Evolutionary conservation across 2,797 vertebrate genomes (phyloP), one percentile per base, ranked within the genome.

Genomic region (Linurgus olivaceus): DNA sequence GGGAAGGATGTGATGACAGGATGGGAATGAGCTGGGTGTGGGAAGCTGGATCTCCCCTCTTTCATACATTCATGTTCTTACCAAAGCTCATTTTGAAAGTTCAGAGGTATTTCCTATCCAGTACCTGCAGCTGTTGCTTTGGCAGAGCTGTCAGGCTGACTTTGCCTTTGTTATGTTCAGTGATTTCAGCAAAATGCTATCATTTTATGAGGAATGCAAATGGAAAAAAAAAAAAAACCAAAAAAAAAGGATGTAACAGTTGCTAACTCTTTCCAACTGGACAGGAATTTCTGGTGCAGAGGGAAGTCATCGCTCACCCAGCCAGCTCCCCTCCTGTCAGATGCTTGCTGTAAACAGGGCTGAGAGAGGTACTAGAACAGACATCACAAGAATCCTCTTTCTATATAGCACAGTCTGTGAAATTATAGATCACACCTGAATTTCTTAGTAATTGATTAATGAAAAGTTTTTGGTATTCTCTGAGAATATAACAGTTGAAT

Each of bases 121-220:
- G 21, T 72, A 94, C 79, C 93, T 91, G 75, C 93, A 94, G 91
- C 91, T 91, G 90, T 75, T 90, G 72, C 79, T 91, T 77, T 94
- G 95, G 85, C 90, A 93, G 77, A 47, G 58, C 45, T 57, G 17
- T 54, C 78, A 50, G 47, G 14, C 55, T 93, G 86, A 29, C 59
- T 93, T 85, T 89, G 89, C 67, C 71, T 93, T 88, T 84, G 70
- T 80, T 94, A 23, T 29, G 51, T 63, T 79, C 81, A 67, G 59
- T 45, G n/a, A 72, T 86, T 91, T 86, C 81, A 88, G 70, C 25
- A 78, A 90, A 88, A 42, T 68, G 61, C 38, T 72, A 62, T 21
- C 5, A 2, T 61, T 93, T 91, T 73, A 65, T 61, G 45, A 86
- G 38, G 50, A 90, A 86, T 83, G 21, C n/a, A 92, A 63, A 93